Evolutionary conservation across 2,113 vertebrate species (phyloP), one percentile per base, ranked within the genome.

Genomic region (Delphinus delphis): DNA sequence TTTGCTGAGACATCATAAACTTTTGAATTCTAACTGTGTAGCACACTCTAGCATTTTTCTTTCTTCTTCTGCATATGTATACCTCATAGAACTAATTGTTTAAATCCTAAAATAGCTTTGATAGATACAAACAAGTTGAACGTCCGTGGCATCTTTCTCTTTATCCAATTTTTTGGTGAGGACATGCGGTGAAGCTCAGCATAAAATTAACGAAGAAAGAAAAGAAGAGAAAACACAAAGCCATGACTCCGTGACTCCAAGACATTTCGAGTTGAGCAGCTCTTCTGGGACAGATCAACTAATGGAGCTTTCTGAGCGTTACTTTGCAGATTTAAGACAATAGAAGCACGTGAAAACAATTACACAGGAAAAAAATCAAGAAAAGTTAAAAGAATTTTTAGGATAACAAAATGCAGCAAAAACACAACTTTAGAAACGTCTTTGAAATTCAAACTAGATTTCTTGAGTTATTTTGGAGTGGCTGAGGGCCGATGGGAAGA

Each of bases 361-460:
- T 73, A 68, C 23, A 31, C 14, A 21, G 6, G 33, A 26, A 96
- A 47, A 93, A 81, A 41, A 41, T 88, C n/a, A 90, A 80, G 63
- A 62, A 50, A 79, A 41, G 11, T 53, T 67, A 74, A n/a, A 53
- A 85, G 33, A 80, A 86, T 17, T n/a, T 79, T 77, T 50, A 94
- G 53, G 47, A 79, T 80, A 87, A 79, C 50, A 65, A 81, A 92
- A 71, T 79, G 70, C 23, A 85, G 53, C 38, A 91, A 92, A 90
- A 82, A 47, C 71, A 85, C 33, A 89, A 91, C 21, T 63, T 85
- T 93, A 60, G 90, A 92, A 93, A 88, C 17, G 26, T 79, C 36
- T 94, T 90, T 90, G 68, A 92, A 67, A 92, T 89, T 95, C 76
- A 62, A 95, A 87, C 68, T 90, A 83, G 80, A 94, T 70, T 71